Evolutionary conservation across 23 tunicate genomes (phyloP), one percentile per base, ranked within the genome.

Genomic region (Halocynthia roretzi): DNA sequence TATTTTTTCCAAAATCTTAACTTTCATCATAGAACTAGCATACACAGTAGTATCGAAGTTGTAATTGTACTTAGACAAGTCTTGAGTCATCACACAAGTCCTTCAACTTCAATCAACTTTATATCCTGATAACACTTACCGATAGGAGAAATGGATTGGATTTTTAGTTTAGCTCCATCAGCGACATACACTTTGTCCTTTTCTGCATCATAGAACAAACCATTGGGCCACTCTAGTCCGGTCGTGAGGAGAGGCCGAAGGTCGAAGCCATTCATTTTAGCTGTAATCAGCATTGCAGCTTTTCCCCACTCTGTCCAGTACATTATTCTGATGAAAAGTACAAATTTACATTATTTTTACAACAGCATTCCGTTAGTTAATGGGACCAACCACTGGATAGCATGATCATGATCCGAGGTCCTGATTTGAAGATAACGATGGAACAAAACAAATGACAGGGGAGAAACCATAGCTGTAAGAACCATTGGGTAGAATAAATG

Each of bases 251-350:
- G 23, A 23, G 82, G 85, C 23, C 81, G 83, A 6, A 60, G 50
- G 64, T 91, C 90, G 51, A 81, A 84, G 6, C 97, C 98, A 55
- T 71, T 83, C 93, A 94, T 87, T 7, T 61, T 75, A 7, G 94
- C 72, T 20, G 71, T 31, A 15, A 76, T 60, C 50, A 94, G 67
- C 84, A 71, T 74, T 15, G 98, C 85, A 52, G 69, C 58, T 8
- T 56, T 50, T 8, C 98, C 98, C 69, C 81, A 64, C 58, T 94
- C 98, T 10, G 98, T 94, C 98, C 98, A 94, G 70, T 83, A 94
- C 70, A 94, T 65, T 61, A 77, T 52, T 6, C 94, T 87, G 73
- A 20, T 0, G 7, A 52, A 58, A 8, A 76, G 2, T 44, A 48
- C 58, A 19, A 22, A 53, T 7, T 70, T 12, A n/a, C 50, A 7